Evolutionary conservation across 2,113 vertebrate genomes (phyloP).

Genomic region (crab-eating macaque (Macaca fascicularis)): T2T-MFA8v1.1 NC_088379.1:82043501-82044000

Average conservation of each 20-base stretch:
- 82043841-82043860: not conserved
- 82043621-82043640: not conserved
- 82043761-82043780: not conserved
- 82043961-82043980: not conserved
- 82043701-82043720: not conserved
- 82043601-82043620: not conserved
- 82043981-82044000: not conserved
- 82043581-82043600: not conserved
- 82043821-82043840: too few relatives aligned
- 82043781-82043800: not conserved
- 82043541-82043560: not conserved
- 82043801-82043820: fast-evolving
- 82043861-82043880: not conserved
- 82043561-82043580: not conserved
- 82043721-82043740: not conserved
- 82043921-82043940: not conserved
- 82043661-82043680: slow-evolving; percentile 26
- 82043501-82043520: not conserved
- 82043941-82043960: not conserved
- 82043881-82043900: not conserved
- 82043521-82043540: not conserved
- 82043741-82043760: not conserved
- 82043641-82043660: not conserved
- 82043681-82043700: not conserved
- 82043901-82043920: not conserved